These are phyloP conservation scores for Gyps fulvus DNA, from an alignment of 2,113 vertebrate species.

Conservation along the genomic window DNA sequence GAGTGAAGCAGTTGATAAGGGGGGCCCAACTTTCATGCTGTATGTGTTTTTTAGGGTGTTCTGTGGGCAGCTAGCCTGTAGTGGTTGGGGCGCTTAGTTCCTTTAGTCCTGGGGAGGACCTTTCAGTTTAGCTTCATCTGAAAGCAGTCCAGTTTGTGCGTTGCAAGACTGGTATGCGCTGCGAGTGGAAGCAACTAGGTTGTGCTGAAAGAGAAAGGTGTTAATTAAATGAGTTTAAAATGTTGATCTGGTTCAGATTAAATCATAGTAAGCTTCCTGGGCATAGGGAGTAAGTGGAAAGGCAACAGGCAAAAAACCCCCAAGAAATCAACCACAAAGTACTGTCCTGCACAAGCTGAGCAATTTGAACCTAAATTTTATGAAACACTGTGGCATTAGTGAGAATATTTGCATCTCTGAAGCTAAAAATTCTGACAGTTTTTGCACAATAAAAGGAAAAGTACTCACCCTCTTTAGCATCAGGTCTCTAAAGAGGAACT, in stretches of 20 bases:
- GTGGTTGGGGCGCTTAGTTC: neutral
- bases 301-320: neutral
- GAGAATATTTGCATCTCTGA: neutral
- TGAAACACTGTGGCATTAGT: neutral
- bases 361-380: neutral
- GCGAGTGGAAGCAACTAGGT: accelerated
- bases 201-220: neutral
- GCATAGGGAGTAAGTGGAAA: neutral
- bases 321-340: neutral
- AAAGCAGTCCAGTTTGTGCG: too few species aligned
- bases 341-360: neutral
- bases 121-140: neutral
- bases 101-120: neutral
- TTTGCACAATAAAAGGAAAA: neutral
- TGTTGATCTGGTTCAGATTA: neutral
- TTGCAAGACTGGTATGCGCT: accelerated
- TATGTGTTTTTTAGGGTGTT: neutral
- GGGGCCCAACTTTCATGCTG: neutral
- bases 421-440: neutral
- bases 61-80: neutral
- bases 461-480: neutral
- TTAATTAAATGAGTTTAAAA: neutral
- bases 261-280: neutral
- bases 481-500: neutral
- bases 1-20: neutral